Base-by-base conservation (phyloP, 2,888 invertebrate species). In the Apotomis turbidana region DNA sequence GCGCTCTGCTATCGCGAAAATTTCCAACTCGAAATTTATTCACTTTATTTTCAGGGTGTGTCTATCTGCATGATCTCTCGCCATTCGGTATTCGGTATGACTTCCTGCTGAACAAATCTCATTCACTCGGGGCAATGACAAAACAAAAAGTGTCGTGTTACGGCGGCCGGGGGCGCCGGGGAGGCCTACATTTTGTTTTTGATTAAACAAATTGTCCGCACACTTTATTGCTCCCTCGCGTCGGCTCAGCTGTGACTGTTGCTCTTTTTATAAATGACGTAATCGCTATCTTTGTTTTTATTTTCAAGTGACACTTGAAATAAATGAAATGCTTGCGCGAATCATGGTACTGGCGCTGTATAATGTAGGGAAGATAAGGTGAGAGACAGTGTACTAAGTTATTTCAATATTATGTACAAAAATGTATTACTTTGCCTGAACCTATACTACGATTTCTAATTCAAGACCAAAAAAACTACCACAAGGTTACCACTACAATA, bases 121-220 rank as follows among this genome's bases (percentile, higher is more conserved):
- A 82, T 81, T 82, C 81, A 76, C 75, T 71, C 73, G 78, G 76
- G 75, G 81, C 78, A 82, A 82, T 83, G 85, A 83, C 81, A 82
- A 78, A 83, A 83, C 83, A 87, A 83, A 86, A 86, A 86, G 85
- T 83, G 82, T 84, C 83, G 79, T 76, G 83, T 85, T 84, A 85
- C 81, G 79, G 55, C 67, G 78, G 78, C 75, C 70, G 69, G 74
- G 75, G 74, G 72, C 69, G 78, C 70, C 71, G 74, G 82, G 81
- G 81, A 83, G 83, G 85, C 85, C 85, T 87, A 88, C 89, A 88
- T 91, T 77, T 91, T 89, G 87, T 93, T 91, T 93, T 92, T 93
- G 92, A 93, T 93, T 93, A 93, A 93, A 91, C 90, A 93, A 93
- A 93, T 93, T 92, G 92, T 88, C 87, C 87, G 85, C 87, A 75